Evolutionary conservation across 2,888 invertebrate species (phyloP).

Genomic region (Hirtodrosophila histrioides): DNA sequence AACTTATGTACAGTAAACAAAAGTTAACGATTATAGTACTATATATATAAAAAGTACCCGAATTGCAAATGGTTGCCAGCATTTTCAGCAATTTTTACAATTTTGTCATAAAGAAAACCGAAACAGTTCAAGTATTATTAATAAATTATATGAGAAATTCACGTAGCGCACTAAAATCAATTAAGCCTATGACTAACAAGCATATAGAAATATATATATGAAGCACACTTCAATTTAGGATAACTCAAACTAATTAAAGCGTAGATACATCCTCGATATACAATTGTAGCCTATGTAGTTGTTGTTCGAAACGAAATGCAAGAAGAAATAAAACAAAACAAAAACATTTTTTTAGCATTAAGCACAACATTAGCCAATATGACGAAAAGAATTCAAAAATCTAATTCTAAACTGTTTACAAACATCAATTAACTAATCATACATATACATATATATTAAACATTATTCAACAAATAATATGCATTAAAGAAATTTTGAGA

Average conservation of each 20-base stretch:
- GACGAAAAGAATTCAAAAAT: slow-evolving; percentile 23
- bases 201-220: slow-evolving; percentile 22
- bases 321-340: slow-evolving; percentile 2
- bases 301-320: slow-evolving; percentile 36
- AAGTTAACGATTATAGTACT: too few species aligned
- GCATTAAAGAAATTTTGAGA: slow-evolving; percentile 34
- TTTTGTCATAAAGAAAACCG: slow-evolving; percentile 25
- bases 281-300: slow-evolving; percentile 39
- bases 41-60: slow-evolving; percentile 16
- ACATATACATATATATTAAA: slow-evolving; percentile 33
- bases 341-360: slow-evolving; percentile 31
- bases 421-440: slow-evolving; percentile 47
- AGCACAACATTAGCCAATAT: slow-evolving; percentile 39
- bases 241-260: slow-evolving; percentile 25
- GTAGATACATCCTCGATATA: slow-evolving; percentile 30
- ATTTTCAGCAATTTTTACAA: slow-evolving; percentile 26
- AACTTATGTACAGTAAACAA: slow-evolving; percentile 5
- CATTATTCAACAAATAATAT: slow-evolving; percentile 35
- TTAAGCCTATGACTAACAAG: slow-evolving; percentile 22
- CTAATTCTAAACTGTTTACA: slow-evolving; percentile 63
- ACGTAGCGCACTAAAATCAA: slow-evolving; percentile 55
- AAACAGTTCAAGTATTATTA: slow-evolving; percentile 56
- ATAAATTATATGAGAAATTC: slow-evolving; percentile 23
- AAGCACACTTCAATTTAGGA: slow-evolving; percentile 40
- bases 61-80: slow-evolving; percentile 38